phyloP scores from a whole-genome alignment of 1,140 invertebrate genomes.

The Drosophila orena region DNA sequence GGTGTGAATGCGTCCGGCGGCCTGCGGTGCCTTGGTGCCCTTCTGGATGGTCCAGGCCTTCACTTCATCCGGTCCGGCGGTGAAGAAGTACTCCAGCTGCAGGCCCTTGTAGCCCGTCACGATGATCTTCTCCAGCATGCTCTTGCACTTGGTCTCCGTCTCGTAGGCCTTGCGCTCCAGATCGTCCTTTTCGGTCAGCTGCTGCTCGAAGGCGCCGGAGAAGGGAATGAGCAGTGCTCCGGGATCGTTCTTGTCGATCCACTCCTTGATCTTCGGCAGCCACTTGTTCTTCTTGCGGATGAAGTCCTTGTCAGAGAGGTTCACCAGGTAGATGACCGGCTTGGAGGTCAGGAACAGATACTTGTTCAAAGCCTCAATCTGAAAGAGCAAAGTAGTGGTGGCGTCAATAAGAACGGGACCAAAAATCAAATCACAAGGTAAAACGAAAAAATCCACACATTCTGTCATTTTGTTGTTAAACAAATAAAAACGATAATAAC shows the following conservation, averaged over 20 bases:
- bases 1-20: constrained; percentile 98
- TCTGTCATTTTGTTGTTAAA: not conserved
- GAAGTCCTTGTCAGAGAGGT: constrained; percentile 99
- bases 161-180: constrained; percentile 88
- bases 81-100: constrained; percentile 99
- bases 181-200: constrained; percentile 94
- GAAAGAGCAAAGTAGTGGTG: constrained; percentile 32
- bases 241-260: constrained; percentile 98
- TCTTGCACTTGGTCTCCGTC: constrained; percentile 85
- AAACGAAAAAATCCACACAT: not conserved
- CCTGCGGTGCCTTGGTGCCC: constrained; percentile 98
- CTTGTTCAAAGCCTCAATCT: constrained; percentile 99
- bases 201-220: constrained; percentile 95
- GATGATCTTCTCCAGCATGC: constrained; percentile 98
- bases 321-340: constrained; percentile 98
- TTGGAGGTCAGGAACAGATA: constrained; percentile 99
- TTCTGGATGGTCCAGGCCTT: constrained; percentile 99
- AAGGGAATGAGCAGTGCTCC: constrained; percentile 97
- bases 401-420: constrained; percentile 1
- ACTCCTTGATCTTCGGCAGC: constrained; percentile 99
- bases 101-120: constrained; percentile 98
- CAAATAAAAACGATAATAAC: no score
- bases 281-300: constrained; percentile 99
- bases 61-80: constrained; percentile 98
- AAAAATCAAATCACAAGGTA: constrained; percentile 60